Evolutionary conservation across 1,140 invertebrate species (phyloP).

Genomic region (Psix sp.): DNA sequence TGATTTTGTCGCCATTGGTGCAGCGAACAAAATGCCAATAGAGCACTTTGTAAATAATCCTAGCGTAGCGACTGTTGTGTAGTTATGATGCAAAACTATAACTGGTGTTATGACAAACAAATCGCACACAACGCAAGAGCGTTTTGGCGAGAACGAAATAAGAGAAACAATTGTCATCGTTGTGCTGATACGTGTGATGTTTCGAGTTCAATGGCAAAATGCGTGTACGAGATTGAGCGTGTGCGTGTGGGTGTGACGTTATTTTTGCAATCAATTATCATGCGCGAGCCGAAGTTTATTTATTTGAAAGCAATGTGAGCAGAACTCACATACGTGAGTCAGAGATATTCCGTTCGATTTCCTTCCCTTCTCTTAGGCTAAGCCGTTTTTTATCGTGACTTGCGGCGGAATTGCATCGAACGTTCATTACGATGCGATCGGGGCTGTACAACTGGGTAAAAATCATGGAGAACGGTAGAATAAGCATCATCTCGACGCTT

Average conservation of each 20-base stretch:
- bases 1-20: slow-evolving; percentile 50
- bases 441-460: too few species aligned
- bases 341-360: slow-evolving; percentile 43
- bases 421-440: too few species aligned
- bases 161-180: slow-evolving; percentile 53
- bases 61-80: slow-evolving; percentile 73
- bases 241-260: slow-evolving; percentile 31
- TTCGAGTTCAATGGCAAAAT: slow-evolving; percentile 1
- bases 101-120: slow-evolving; percentile 65
- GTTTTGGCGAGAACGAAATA: slow-evolving; percentile 14
- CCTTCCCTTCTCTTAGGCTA: slow-evolving; percentile 29
- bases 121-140: background rate
- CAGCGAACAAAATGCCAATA: slow-evolving; percentile 58
- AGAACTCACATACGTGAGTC: slow-evolving; percentile 30
- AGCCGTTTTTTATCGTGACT: slow-evolving; percentile 34
- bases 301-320: too few species aligned
- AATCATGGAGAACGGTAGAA: too few species aligned
- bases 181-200: slow-evolving; percentile 43
- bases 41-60: slow-evolving; percentile 73
- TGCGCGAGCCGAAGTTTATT: too few species aligned
- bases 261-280: slow-evolving; percentile 59
- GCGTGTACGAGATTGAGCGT: background rate
- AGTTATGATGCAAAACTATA: slow-evolving; percentile 59
- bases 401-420: slow-evolving; percentile 36
- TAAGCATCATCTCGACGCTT: slow-evolving; percentile 21